Conservation (phyloP, 2,888 invertebrate genomes). For the Monochamus alternatus region DNA sequence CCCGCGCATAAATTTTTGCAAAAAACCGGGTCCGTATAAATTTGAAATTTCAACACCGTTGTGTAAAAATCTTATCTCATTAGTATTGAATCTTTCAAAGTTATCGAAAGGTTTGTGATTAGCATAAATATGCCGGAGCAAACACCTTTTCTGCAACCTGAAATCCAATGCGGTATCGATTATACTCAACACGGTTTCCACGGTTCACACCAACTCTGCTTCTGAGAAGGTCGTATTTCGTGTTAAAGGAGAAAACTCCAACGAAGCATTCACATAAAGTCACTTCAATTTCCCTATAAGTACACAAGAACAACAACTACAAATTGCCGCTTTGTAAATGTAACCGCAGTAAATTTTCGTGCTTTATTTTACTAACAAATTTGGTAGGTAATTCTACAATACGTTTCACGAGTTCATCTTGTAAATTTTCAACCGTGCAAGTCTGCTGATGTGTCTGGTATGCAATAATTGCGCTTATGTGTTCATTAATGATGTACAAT, state of each 20-base stretch:
- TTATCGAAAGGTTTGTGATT: constrained; percentile 54
- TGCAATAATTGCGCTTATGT: too few relatives aligned
- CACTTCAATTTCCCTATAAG: constrained; percentile 52
- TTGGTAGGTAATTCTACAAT: constrained; percentile 24
- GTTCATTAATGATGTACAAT: too few relatives aligned
- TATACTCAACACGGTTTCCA: constrained; percentile 38
- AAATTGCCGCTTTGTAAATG: constrained; percentile 52
- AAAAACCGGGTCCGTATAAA: constrained; percentile 43
- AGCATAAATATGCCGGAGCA: constrained; percentile 57
- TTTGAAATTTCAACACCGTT: constrained; percentile 52
- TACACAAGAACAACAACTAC: constrained; percentile 50
- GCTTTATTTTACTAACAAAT: constrained; percentile 36
- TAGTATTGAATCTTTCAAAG: constrained; percentile 60
- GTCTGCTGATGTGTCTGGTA: not conserved
- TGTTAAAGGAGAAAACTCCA: constrained; percentile 43
- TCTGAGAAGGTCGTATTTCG: constrained; percentile 40
- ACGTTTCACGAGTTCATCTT: not conserved
- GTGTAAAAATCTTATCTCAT: constrained; percentile 57
- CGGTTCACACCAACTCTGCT: constrained; percentile 16
- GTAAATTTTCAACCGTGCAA: not conserved
- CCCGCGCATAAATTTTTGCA: constrained; percentile 38
- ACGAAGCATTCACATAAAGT: constrained; percentile 46
- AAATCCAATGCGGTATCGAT: constrained; percentile 48
- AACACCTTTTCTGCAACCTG: constrained; percentile 56
- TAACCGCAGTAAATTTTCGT: constrained; percentile 42